Evolutionary conservation across 2,797 vertebrate species (phyloP), one percentile per base, ranked within the genome.

Genomic region (Sus cebifrons): DNA sequence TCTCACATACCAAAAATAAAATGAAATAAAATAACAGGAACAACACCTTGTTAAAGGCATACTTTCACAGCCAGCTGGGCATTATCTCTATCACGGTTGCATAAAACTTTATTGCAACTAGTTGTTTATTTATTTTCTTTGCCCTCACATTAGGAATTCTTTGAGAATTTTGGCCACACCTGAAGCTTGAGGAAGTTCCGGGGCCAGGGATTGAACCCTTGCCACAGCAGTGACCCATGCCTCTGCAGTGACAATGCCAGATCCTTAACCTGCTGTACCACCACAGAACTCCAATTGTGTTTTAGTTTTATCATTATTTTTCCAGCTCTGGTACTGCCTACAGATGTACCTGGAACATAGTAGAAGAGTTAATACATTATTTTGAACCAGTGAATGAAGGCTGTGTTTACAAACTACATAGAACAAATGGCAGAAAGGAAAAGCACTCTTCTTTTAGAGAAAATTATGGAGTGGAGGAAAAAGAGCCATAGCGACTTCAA

Each of bases 351-450:
- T 21, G 9, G 49, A 4, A 75, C 9, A 67, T 1, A 54, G 25
- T 0, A 60, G 18, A 65, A 62, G 9, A 78, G 64, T 49, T 60
- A 58, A 29, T 70, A 49, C 2, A 5, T 65, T 58, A 62, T 4
- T 16, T 18, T 79, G 11, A 68, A 94, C 68, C 25, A 77, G 29
- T 62, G 6, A 87, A 75, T 25, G n/a, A 78, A 56, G 40, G 32
- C 4, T 52, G 54, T 75, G 20, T 54, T 81, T 54, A 70, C 23
- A 94, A 62, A 36, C 4, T 79, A 17, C n/a, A 78, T 15, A 67
- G 23, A 65, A 78, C 21, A 81, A 88, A 88, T 14, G 27, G 0
- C 8, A 70, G 64, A 74, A 74, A 70, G 14, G 60, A 96, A 94
- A 85, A 25, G 2, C 14, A 8, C 15, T 23, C 15, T 64, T 93